Percentiles rank a stretch among this genome's conserved stretches.
These are phyloP conservation scores for Lacerta bilineata DNA, from an alignment of 2,797 vertebrate species.

Conservation along the genomic window DNA sequence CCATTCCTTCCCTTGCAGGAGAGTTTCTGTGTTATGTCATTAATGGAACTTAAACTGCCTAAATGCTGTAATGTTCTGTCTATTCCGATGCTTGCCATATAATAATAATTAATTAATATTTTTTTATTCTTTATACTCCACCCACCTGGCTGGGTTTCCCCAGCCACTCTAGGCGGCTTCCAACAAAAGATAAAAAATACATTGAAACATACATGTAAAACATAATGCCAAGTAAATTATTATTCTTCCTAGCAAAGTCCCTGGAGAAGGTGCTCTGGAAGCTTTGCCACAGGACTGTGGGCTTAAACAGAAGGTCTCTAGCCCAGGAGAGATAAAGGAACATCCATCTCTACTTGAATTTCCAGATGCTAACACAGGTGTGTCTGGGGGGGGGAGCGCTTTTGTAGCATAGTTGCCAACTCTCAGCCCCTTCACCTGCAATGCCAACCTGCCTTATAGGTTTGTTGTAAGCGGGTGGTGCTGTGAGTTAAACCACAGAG, in stretches of 20 bases:
- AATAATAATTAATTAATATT: background rate
- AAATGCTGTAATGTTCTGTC: background rate
- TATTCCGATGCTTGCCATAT: background rate
- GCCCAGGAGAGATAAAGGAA: background rate
- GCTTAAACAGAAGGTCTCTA: background rate
- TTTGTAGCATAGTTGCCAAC: no score
- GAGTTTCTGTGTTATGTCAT: background rate
- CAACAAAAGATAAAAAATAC: no score
- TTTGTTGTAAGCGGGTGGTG: background rate
- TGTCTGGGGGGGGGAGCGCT: background rate
- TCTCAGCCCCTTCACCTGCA: background rate
- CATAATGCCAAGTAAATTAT: background rate
- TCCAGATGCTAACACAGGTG: constrained; percentile 64
- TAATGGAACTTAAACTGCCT: background rate
- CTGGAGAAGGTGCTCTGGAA: constrained; percentile 47
- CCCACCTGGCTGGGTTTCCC: no score
- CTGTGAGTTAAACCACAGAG: no score
- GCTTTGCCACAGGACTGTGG: background rate
- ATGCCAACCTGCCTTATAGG: background rate
- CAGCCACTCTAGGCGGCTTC: no score
- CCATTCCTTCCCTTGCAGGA: background rate
- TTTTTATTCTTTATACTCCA: no score
- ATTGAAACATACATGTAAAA: no score
- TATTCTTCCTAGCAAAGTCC: constrained; percentile 39
- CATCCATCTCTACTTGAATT: constrained; percentile 1